phyloP scores from a whole-genome alignment of 2,797 vertebrate genomes.

The Psittacula derbiana region DNA sequence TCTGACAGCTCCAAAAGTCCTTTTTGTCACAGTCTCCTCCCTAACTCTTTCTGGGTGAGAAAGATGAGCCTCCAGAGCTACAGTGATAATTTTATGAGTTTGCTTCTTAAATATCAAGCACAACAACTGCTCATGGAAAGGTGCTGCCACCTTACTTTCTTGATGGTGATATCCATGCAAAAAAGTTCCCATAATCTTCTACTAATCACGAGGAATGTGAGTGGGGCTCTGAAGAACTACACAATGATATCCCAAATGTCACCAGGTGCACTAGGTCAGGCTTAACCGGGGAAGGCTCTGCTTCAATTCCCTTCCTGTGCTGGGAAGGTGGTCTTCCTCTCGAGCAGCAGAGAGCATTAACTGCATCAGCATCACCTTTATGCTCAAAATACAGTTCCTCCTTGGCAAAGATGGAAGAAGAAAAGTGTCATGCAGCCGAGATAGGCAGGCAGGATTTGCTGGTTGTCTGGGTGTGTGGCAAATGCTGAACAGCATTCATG shows the following conservation, averaged over 20 bases:
- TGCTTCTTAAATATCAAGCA: background rate
- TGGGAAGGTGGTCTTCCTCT: background rate
- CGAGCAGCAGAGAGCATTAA: background rate
- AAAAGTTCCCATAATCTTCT: slow-evolving; percentile 6
- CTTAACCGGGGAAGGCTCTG: rapidly evolving
- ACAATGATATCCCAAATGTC: background rate
- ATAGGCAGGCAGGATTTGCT: background rate
- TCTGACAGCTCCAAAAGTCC: background rate
- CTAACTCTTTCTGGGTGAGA: background rate
- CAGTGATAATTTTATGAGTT: slow-evolving; percentile 7
- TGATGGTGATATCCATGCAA: background rate
- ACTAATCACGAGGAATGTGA: background rate
- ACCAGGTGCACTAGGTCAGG: background rate
- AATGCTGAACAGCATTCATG: background rate
- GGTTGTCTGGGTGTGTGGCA: background rate
- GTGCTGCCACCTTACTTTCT: background rate
- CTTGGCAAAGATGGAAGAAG: background rate
- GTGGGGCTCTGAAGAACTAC: background rate
- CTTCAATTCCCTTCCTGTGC: background rate
- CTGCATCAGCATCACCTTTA: background rate
- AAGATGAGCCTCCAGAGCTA: background rate
- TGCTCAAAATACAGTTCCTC: background rate
- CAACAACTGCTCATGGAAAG: background rate
- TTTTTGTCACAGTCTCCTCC: background rate
- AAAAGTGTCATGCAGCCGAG: background rate